Conservation (phyloP, 2,113 vertebrate genomes). For the Alectura lathami region DNA sequence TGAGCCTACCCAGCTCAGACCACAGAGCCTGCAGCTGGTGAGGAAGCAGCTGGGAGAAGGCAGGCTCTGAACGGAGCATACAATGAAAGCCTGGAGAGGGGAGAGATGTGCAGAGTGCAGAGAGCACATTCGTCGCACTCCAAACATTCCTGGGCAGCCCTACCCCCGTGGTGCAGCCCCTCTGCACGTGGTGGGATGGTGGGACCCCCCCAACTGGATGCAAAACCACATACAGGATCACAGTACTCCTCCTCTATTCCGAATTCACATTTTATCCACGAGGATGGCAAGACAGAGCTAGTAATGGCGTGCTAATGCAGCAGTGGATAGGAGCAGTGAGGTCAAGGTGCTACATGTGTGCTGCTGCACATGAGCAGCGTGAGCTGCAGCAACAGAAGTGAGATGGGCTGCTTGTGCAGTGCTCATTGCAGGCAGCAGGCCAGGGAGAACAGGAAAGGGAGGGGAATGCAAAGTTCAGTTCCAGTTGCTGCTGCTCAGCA, state of each 20-base stretch:
- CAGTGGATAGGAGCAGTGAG: background rate
- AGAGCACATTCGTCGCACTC: background rate
- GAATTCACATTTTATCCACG: background rate
- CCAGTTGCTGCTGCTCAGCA: background rate
- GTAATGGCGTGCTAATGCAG: background rate
- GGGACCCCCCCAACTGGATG: fast-evolving
- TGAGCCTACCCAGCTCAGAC: background rate
- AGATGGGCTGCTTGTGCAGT: background rate
- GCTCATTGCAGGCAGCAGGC: background rate
- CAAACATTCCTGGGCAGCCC: background rate
- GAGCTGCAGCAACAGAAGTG: background rate
- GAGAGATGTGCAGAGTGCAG: background rate
- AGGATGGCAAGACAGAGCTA: background rate
- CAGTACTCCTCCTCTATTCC: background rate
- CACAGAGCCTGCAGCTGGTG: background rate
- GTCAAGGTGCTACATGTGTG: fast-evolving
- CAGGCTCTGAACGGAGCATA: background rate
- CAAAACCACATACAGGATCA: background rate
- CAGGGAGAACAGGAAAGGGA: background rate
- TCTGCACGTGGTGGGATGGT: fast-evolving
- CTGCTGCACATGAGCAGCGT: background rate
- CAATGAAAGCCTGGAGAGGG: background rate
- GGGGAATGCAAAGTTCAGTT: background rate
- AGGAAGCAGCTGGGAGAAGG: background rate
- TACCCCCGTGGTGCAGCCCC: background rate